phyloP scores from a whole-genome alignment of 2,888 invertebrate species.

The Leucophenga montana region DNA sequence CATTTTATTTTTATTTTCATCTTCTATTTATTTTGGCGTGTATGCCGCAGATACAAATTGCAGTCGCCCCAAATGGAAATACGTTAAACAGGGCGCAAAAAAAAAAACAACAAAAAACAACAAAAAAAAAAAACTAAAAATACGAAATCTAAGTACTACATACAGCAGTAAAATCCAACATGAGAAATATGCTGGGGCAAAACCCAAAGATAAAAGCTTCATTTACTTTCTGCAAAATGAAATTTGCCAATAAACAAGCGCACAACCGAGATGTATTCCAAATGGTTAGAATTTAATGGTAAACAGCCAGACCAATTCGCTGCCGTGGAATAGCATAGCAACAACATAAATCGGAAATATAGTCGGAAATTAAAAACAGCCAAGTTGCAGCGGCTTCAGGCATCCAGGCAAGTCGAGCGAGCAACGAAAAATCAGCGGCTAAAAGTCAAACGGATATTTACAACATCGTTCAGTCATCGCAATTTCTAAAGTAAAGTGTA shows the following conservation, averaged over 20 bases:
- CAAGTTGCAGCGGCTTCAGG: not conserved
- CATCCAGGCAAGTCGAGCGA: conserved; percentile 1
- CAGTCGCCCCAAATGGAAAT: conserved; percentile 23
- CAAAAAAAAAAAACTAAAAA: too few relatives aligned
- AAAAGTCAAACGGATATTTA: conserved; percentile 15
- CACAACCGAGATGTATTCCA: conserved; percentile 30
- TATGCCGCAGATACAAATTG: conserved; percentile 3
- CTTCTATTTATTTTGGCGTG: not conserved
- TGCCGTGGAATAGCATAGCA: conserved; percentile 50
- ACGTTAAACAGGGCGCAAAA: not conserved
- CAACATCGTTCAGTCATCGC: conserved; percentile 2
- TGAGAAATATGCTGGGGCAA: not conserved
- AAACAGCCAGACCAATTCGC: conserved; percentile 36
- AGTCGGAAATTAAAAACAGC: conserved; percentile 68
- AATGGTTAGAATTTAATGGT: conserved; percentile 15
- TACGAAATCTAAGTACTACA: too few relatives aligned
- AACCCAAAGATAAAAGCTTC: conserved; percentile 37
- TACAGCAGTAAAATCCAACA: too few relatives aligned
- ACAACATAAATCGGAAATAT: conserved; percentile 64
- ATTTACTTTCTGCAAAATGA: conserved; percentile 40
- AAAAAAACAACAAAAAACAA: too few relatives aligned
- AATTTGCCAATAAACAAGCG: conserved; percentile 49
- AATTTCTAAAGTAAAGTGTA: not conserved
- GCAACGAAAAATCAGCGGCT: not conserved
- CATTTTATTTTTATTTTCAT: too few relatives aligned